Evolutionary conservation across 2,113 vertebrate genomes (phyloP), one percentile per base, ranked within the genome.

Genomic region (Phalacrocorax pelagicus): DNA sequence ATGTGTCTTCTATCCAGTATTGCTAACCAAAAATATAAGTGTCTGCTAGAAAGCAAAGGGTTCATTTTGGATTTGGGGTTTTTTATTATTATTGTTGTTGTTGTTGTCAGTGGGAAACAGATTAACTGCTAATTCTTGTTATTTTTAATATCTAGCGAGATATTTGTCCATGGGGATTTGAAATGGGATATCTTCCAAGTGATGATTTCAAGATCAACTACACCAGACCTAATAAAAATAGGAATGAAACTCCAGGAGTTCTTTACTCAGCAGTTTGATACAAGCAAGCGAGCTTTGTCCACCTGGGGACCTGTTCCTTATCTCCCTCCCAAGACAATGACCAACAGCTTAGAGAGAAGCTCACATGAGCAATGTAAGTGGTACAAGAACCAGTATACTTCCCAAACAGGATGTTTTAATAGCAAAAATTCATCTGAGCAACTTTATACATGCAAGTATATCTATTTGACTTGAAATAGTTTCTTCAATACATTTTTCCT

Each of bases 171-270:
- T 73, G 99, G 99, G 78, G 99, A 99, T 97, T 96, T 99, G 97
- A 99, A 99, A 96, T 99, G 99, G 99, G 99, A 99, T 98, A 99
- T 99, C 95, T 99, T 99, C 97, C 99, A 99, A 98, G 99, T 99
- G 90, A 99, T 99, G 98, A 99, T 99, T 98, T 99, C 99, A 57
- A 98, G 99, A 97, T 99, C 99, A 5, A 99, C 99, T 59, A 99
- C 99, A 1, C 99, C 99, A 67, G 99, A 99, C 98, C 98, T 99
- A 88, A 99, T 99, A 97, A 99, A 99, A 98, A 99, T 99, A 81
- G 99, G 99, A 98, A 99, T 99, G 99, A 99, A 99, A 96, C 98
- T 99, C 62, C 99, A 99, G 97, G 99, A 99, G 98, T 99, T 99
- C 97, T 99, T 99, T 95, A 99, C 99, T 59, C 99, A 99, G 95